Percentiles rank a stretch among this genome's conserved stretches.
These are phyloP conservation scores for Tiliacea aurago DNA, from an alignment of 2,888 invertebrate genomes.

Conservation along the genomic window DNA sequence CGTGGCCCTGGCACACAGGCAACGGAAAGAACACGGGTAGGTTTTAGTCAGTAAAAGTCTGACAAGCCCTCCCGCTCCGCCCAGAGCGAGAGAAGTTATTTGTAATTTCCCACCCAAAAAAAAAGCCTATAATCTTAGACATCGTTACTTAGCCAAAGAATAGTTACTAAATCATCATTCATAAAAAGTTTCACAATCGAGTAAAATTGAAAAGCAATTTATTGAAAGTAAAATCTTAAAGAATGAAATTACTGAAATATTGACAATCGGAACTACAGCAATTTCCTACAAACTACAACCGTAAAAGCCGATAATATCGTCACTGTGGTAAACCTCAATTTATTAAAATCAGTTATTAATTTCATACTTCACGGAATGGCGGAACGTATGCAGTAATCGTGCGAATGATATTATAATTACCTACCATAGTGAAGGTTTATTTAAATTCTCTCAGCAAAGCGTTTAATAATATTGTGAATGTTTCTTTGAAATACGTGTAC, in stretches of 20 bases:
- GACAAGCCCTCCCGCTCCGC: too few relatives aligned
- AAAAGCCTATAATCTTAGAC: too few relatives aligned
- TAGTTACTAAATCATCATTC: too few relatives aligned
- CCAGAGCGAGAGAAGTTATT: too few relatives aligned
- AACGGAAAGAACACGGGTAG: too few relatives aligned
- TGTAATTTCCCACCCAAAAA: too few relatives aligned
- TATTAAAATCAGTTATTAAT: conserved; percentile 32
- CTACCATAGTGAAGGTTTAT: conserved; percentile 7
- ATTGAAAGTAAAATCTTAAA: neutral
- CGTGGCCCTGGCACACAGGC: too few relatives aligned
- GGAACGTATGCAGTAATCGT: conserved; percentile 21
- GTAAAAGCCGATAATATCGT: conserved; percentile 12
- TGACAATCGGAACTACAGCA: conserved; percentile 6
- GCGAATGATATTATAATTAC: conserved; percentile 36
- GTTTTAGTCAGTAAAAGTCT: too few relatives aligned
- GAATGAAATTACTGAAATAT: neutral
- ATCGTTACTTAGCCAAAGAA: too few relatives aligned
- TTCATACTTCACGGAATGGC: conserved; percentile 27
- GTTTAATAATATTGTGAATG: neutral
- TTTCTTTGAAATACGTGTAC: conserved; percentile 1
- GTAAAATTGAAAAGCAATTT: neutral
- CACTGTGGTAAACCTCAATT: conserved; percentile 21
- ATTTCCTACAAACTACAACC: neutral
- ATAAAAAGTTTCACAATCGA: too few relatives aligned
- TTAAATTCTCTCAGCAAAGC: conserved; percentile 7